Evolutionary conservation across 2,888 invertebrate species (phyloP).

Genomic region (Synanthedon myopaeformis): DNA sequence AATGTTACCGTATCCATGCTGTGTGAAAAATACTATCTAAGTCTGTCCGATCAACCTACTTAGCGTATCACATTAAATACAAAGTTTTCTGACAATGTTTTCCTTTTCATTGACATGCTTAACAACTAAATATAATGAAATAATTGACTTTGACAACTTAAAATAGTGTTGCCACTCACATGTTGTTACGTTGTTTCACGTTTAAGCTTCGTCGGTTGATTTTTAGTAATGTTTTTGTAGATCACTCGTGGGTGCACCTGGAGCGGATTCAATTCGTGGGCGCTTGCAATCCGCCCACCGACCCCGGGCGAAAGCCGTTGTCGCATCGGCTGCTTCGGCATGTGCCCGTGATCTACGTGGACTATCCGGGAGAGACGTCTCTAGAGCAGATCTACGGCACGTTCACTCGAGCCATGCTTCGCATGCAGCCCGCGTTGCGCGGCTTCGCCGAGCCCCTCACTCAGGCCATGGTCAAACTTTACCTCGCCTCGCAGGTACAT

Average conservation of each 20-base stretch:
- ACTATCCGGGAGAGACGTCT: constrained; percentile 98
- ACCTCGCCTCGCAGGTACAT: constrained; percentile 82
- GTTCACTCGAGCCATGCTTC: constrained; percentile 97
- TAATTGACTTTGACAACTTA: too few relatives aligned
- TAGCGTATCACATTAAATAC: too few relatives aligned
- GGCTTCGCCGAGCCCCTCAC: constrained; percentile 97
- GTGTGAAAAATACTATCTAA: too few relatives aligned
- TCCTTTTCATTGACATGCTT: too few relatives aligned
- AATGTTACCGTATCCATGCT: too few relatives aligned
- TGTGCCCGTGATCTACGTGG: constrained; percentile 98
- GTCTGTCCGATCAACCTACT: too few relatives aligned
- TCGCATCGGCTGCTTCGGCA: constrained; percentile 90
- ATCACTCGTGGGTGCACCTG: constrained; percentile 96
- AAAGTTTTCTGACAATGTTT: too few relatives aligned
- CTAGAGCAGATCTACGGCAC: constrained; percentile 98
- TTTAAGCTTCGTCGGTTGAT: not conserved
- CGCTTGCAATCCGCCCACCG: constrained; percentile 99
- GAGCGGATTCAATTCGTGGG: constrained; percentile 99
- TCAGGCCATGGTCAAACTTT: constrained; percentile 99
- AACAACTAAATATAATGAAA: too few relatives aligned
- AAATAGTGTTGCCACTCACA: too few relatives aligned
- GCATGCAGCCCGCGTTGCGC: constrained; percentile 90
- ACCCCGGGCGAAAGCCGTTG: constrained; percentile 96
- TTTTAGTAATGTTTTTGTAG: constrained; percentile 34
- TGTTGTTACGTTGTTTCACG: too few relatives aligned